phyloP scores from a whole-genome alignment of 1,140 invertebrate species.

The Cydia amplana region DNA sequence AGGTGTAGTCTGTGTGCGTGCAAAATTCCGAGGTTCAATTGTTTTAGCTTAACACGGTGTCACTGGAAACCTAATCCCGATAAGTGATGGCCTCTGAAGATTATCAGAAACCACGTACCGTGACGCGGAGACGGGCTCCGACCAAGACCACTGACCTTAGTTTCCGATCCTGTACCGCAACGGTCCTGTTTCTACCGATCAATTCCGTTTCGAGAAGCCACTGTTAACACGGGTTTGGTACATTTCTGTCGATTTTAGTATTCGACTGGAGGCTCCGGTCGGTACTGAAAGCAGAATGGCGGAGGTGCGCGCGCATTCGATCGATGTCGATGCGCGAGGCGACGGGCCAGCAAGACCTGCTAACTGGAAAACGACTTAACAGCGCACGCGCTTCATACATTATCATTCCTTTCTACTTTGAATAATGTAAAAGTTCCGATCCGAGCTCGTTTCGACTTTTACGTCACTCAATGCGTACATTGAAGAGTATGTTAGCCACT shows the following conservation, averaged over 20 bases:
- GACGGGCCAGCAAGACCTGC: slow-evolving; percentile 37
- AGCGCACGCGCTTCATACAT: not conserved
- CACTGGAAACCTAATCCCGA: slow-evolving; percentile 22
- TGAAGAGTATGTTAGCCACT: slow-evolving; percentile 54
- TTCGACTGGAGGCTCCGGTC: slow-evolving; percentile 59
- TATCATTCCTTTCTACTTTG: not conserved
- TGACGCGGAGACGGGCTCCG: not conserved
- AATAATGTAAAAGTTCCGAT: not conserved
- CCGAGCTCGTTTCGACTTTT: slow-evolving; percentile 53
- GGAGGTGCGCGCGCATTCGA: slow-evolving; percentile 72
- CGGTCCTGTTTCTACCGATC: slow-evolving; percentile 24
- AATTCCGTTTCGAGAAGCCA: slow-evolving; percentile 48
- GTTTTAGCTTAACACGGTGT: not conserved
- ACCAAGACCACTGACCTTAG: slow-evolving; percentile 53
- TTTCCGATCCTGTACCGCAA: slow-evolving; percentile 24
- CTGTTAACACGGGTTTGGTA: slow-evolving; percentile 65
- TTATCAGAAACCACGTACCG: not conserved
- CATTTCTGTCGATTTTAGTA: slow-evolving; percentile 74
- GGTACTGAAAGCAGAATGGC: slow-evolving; percentile 63
- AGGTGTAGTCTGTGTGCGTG: not conserved
- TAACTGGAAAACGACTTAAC: not conserved
- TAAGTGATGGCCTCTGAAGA: slow-evolving; percentile 26
- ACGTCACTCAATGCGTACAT: slow-evolving; percentile 76
- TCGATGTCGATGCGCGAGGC: slow-evolving; percentile 73
- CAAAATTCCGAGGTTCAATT: not conserved